These are phyloP conservation scores for Synanthedon tipuliformis DNA, from an alignment of 2,888 invertebrate genomes.

Conservation along the genomic window DNA sequence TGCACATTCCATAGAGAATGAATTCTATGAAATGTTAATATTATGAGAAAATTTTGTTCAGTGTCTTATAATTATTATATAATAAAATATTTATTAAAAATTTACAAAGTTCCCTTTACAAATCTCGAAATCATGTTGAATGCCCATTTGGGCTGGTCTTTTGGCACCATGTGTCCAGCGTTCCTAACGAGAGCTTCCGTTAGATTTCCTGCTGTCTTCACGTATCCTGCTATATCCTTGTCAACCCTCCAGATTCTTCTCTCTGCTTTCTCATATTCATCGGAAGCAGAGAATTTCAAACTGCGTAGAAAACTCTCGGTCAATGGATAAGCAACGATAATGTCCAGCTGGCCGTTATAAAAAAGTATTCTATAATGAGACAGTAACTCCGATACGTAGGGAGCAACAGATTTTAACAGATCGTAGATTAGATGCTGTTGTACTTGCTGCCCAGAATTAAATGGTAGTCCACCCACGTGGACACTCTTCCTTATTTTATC, in stretches of 20 bases:
- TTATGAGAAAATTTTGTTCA: too few species aligned
- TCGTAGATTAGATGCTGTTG: slow-evolving; percentile 65
- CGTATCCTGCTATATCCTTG: slow-evolving; percentile 78
- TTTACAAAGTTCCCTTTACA: slow-evolving; percentile 34
- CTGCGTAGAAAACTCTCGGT: slow-evolving; percentile 75
- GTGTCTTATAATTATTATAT: too few species aligned
- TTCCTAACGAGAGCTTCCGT: slow-evolving; percentile 79
- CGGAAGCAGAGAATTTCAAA: slow-evolving; percentile 73
- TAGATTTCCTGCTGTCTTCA: slow-evolving; percentile 76
- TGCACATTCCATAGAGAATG: too few species aligned
- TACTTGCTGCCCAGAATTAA: slow-evolving; percentile 55
- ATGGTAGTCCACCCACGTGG: slow-evolving; percentile 73
- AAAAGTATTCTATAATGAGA: slow-evolving; percentile 67
- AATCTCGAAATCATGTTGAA: slow-evolving; percentile 69
- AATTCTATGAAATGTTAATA: too few species aligned
- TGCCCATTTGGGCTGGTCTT: slow-evolving; percentile 71
- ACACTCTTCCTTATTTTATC: slow-evolving; percentile 59
- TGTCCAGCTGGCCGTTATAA: slow-evolving; percentile 77
- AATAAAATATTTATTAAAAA: too few species aligned
- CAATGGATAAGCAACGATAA: slow-evolving; percentile 72
- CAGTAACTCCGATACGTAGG: slow-evolving; percentile 46
- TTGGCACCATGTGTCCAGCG: slow-evolving; percentile 81
- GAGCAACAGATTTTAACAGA: slow-evolving; percentile 69
- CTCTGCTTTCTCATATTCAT: slow-evolving; percentile 71
- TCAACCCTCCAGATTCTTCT: slow-evolving; percentile 76